Base-by-base conservation (phyloP, 2,113 vertebrate genomes). In the Spea multiplicata region DNA sequence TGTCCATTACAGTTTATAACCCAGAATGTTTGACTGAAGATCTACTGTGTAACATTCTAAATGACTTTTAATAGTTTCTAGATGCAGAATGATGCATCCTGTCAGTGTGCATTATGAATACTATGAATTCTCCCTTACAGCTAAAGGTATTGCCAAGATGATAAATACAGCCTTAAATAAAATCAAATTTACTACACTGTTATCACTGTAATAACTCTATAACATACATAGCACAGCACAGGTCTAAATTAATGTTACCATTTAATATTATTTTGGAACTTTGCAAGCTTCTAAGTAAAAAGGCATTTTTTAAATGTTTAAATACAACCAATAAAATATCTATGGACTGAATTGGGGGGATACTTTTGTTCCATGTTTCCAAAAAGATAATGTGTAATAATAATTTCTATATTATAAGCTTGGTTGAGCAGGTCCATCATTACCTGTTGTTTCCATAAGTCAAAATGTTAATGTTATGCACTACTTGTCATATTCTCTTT, bases 251-350 rank as follows among this genome's bases (percentile, higher is more conserved):
- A n/a, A 67, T 16, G 44, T 6, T 50, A 5, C 8, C n/a, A 82
- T 78, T 70, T 68, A 75, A 84, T 83, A 85, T 78, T 73, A 76
- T 30, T 75, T 82, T 66, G 76, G 66, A 44, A 65, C 30, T 30
- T 30, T 30, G 30, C 30, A 30, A 30, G 30, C 30, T 30, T 30
- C 30, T 30, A 30, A 30, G 30, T 30, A 30, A 30, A 30, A 30
- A 30, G 30, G 30, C 30, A 30, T 30, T 30, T n/a, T 30, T 30
- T 30, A 30, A 30, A 30, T 30, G 30, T 30, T 30, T 30, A 30
- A 30, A 30, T 30, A 30, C 30, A 30, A 30, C 30, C 30, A 30
- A 30, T 30, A 30, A 30, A 30, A 30, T 30, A 30, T 30, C 30
- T 30, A 2, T 30, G 30, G 30, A 30, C 30, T 30, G 30, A 30